Percentiles rank a stretch among this genome's conserved stretches.
Evolutionary conservation across 1,140 invertebrate species (phyloP).

Genomic region (Adelges cooleyi): DNA sequence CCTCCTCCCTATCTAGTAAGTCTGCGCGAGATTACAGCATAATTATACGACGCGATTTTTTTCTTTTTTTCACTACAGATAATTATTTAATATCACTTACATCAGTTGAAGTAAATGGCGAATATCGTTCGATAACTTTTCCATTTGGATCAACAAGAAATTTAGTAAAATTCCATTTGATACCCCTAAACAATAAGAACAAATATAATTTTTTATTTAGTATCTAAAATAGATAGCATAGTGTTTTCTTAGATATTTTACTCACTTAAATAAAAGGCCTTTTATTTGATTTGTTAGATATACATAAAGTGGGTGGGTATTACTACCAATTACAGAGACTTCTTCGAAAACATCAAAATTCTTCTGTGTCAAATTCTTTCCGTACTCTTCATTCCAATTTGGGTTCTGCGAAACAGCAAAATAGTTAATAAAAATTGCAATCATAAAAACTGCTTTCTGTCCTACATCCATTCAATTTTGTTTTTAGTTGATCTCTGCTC

Average conservation of each 20-base stretch:
- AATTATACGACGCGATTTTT: too few relatives aligned
- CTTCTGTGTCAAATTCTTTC: neutral
- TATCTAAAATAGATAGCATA: too few relatives aligned
- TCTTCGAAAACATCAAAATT: constrained; percentile 49
- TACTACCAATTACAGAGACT: constrained; percentile 75
- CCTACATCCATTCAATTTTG: too few relatives aligned
- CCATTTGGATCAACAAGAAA: constrained; percentile 84
- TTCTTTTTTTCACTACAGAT: too few relatives aligned
- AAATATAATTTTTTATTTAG: neutral
- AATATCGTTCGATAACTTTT: constrained; percentile 65
- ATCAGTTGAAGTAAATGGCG: too few relatives aligned
- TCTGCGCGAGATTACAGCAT: too few relatives aligned
- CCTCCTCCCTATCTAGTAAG: too few relatives aligned
- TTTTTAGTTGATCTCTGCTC: too few relatives aligned
- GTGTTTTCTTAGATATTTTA: constrained; percentile 33
- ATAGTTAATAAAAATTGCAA: neutral
- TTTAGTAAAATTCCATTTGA: constrained; percentile 97
- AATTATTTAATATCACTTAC: too few relatives aligned
- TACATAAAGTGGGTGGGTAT: constrained; percentile 71
- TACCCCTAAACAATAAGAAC: constrained; percentile 45
- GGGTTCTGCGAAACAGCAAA: neutral
- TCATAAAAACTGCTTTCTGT: too few relatives aligned
- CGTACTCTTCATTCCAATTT: neutral
- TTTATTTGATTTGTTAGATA: constrained; percentile 83
- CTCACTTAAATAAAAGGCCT: constrained; percentile 52